These are phyloP conservation scores for Chelon labrosus DNA, from an alignment of 2,797 vertebrate species.

Conservation along the genomic window DNA sequence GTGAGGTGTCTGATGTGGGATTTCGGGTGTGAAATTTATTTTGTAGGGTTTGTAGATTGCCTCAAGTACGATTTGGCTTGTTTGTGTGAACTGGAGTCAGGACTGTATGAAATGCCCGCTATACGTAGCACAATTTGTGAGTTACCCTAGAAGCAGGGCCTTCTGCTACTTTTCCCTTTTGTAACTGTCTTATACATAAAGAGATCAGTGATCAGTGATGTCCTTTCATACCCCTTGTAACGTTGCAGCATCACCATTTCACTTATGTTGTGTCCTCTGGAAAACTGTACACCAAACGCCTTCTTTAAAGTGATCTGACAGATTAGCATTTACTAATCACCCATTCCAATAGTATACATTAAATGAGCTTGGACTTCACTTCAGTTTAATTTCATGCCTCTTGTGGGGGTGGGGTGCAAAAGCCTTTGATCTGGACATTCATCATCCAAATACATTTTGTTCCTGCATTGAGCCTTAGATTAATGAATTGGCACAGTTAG, in stretches of 20 bases:
- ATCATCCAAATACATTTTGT: conserved; percentile 76
- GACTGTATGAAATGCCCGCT: not conserved
- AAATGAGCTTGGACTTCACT: conserved; percentile 49
- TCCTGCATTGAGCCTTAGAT: conserved; percentile 67
- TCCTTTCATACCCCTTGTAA: not conserved
- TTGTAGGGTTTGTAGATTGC: not conserved
- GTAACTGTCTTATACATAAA: not conserved
- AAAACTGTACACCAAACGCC: not conserved
- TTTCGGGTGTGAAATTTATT: not conserved
- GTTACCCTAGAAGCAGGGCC: not conserved
- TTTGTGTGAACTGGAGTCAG: not conserved
- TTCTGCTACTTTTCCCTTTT: not conserved
- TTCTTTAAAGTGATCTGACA: conserved; percentile 10
- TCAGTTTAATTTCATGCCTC: conserved; percentile 64
- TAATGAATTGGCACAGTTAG: conserved; percentile 77
- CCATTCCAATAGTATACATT: conserved; percentile 22
- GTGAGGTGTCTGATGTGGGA: not conserved
- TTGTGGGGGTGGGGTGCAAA: conserved; percentile 42
- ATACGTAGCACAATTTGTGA: not conserved
- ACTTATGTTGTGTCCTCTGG: not conserved
- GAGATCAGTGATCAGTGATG: not conserved
- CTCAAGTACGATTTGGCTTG: not conserved
- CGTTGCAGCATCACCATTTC: not conserved
- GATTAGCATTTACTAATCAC: not conserved
- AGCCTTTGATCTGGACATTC: conserved; percentile 74